These are phyloP conservation scores for Campoplex capitator DNA, from an alignment of 2,888 invertebrate genomes.

Conservation along the genomic window DNA sequence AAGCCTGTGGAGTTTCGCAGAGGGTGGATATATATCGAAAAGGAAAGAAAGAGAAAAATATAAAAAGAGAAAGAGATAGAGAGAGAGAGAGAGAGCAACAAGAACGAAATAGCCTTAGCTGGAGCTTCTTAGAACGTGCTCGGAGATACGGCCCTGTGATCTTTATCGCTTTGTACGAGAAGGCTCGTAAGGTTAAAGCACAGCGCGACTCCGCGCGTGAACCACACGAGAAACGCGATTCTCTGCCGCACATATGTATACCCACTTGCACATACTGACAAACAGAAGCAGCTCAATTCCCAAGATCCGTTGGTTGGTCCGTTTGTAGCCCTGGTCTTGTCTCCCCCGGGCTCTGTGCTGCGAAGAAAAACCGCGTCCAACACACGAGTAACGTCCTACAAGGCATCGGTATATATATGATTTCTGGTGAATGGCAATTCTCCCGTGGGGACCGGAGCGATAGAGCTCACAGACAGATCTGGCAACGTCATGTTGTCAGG, in stretches of 20 bases:
- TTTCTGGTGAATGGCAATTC: conserved; percentile 58
- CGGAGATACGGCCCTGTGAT: conserved; percentile 73
- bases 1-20: conserved; percentile 41
- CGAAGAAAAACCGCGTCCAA: conserved; percentile 48
- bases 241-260: conserved; percentile 27
- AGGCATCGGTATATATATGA: conserved; percentile 37
- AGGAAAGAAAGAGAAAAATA: not conserved
- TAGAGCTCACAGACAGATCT: conserved; percentile 49
- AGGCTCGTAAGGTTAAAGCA: conserved; percentile 57
- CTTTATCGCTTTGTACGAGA: conserved; percentile 74
- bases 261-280: not conserved
- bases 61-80: not conserved
- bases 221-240: conserved; percentile 56
- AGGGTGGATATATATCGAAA: conserved; percentile 40
- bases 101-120: conserved; percentile 72
- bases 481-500: conserved; percentile 58
- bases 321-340: conserved; percentile 32
- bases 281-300: conserved; percentile 46
- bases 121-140: conserved; percentile 71
- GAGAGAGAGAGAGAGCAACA: not conserved
- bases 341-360: conserved; percentile 22
- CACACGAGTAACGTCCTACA: conserved; percentile 28
- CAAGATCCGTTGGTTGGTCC: conserved; percentile 47
- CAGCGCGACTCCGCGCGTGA: conserved; percentile 45
- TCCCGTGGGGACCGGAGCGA: conserved; percentile 48